phyloP scores from a whole-genome alignment of 2,888 invertebrate species.

The Prionchulus punctatus region DNA sequence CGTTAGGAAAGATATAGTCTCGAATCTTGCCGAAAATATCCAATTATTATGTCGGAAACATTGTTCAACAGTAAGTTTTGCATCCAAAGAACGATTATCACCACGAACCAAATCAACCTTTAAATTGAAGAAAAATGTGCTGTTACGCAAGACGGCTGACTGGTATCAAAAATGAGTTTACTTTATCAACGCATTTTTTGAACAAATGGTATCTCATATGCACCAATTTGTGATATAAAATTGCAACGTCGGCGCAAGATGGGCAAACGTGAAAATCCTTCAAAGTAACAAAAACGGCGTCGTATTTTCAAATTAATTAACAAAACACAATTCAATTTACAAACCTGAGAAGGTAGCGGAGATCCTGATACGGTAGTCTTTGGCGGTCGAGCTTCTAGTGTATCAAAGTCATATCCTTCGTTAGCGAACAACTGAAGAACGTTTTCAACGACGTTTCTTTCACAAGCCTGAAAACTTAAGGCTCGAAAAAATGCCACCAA shows the following conservation, averaged over 20 bases:
- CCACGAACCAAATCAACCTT: not conserved
- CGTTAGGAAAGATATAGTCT: not conserved
- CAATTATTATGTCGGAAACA: not conserved
- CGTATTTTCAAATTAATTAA: not conserved
- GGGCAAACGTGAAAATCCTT: conserved; percentile 10
- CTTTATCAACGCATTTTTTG: conserved; percentile 5
- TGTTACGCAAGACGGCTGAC: too few species aligned
- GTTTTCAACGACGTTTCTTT: not conserved
- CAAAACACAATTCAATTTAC: not conserved
- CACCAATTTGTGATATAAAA: conserved; percentile 8
- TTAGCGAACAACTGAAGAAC: conserved; percentile 4
- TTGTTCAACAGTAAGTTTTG: not conserved
- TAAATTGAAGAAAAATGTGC: not conserved
- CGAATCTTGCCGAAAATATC: not conserved
- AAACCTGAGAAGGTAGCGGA: conserved; percentile 9
- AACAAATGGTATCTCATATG: conserved; percentile 10
- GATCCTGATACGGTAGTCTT: conserved; percentile 6
- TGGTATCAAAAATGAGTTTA: not conserved
- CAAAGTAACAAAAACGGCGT: not conserved
- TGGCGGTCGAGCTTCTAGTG: conserved; percentile 2
- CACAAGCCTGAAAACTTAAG: conserved; percentile 11
- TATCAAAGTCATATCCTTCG: conserved; percentile 4
- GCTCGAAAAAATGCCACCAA: too few species aligned
- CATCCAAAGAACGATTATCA: not conserved
- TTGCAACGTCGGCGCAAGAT: conserved; percentile 3